These are phyloP conservation scores for Ficedula albicollis DNA, from an alignment of 2,797 vertebrate species.

Conservation along the genomic window DNA sequence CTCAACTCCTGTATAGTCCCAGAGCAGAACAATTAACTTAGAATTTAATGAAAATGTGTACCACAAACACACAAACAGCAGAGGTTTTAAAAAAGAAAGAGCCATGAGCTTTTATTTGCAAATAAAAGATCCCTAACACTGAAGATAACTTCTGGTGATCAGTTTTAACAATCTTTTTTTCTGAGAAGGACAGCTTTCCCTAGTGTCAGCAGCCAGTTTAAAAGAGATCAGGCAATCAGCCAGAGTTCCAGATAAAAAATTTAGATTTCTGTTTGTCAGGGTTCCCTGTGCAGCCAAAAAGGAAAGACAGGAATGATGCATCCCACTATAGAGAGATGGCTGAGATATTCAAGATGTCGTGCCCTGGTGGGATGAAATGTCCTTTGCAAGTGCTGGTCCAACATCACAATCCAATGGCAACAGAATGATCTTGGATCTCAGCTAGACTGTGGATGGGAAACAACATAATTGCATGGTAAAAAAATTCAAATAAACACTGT, in stretches of 20 bases:
- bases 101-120: neutral
- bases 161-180: neutral
- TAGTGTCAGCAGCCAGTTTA: neutral
- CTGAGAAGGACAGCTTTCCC: neutral
- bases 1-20: neutral
- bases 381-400: neutral
- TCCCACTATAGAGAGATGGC: neutral
- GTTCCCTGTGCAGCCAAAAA: neutral
- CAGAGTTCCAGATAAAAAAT: neutral
- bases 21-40: neutral
- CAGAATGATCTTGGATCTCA: neutral
- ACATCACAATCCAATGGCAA: neutral
- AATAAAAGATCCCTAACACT: neutral
- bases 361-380: neutral
- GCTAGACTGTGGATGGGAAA: neutral
- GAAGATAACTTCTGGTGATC: neutral
- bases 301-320: neutral
- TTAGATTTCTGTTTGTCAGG: neutral
- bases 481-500: neutral
- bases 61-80: neutral
- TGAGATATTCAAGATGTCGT: neutral
- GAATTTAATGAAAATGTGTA: neutral
- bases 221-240: neutral
- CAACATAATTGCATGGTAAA: neutral
- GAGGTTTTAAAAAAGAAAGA: neutral